A percentile compares a stretch with the other conserved stretches of the same genome.
Evolutionary conservation across 2,797 vertebrate species (phyloP).

Genomic region (Yasuhikotakia modesta): DNA sequence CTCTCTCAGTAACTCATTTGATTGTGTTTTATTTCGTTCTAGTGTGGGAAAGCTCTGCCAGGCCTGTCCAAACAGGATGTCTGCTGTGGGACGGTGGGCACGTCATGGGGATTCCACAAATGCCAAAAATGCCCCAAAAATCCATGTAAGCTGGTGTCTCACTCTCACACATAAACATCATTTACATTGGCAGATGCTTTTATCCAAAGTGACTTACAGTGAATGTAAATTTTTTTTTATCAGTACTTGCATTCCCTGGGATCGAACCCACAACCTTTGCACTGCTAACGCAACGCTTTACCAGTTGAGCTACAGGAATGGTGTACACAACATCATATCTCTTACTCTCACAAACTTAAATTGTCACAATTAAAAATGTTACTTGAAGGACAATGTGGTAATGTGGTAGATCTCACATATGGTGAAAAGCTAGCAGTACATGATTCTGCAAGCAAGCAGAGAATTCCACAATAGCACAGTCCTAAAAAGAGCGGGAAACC

Average conservation of each 20-base stretch:
- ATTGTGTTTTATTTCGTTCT: slow-evolving; percentile 24
- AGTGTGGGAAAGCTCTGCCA: slow-evolving; percentile 97
- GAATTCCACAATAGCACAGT: neutral
- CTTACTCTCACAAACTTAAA: neutral
- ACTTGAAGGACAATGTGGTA: neutral
- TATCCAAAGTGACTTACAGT: too few relatives aligned
- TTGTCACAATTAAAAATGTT: neutral
- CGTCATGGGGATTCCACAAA: slow-evolving; percentile 98
- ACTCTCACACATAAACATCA: neutral
- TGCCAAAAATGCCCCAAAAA: slow-evolving; percentile 96
- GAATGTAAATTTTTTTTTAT: too few relatives aligned
- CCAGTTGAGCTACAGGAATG: too few relatives aligned
- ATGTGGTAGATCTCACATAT: neutral
- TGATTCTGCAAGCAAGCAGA: neutral
- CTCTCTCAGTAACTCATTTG: neutral
- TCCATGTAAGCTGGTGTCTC: slow-evolving; percentile 76
- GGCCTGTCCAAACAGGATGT: slow-evolving; percentile 97
- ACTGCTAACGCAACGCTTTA: too few relatives aligned
- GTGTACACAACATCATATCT: too few relatives aligned
- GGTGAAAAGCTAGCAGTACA: neutral
- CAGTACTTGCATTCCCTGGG: too few relatives aligned
- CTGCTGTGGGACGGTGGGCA: slow-evolving; percentile 92
- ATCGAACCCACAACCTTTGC: too few relatives aligned
- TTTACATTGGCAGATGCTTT: too few relatives aligned
- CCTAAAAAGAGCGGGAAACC: slow-evolving; percentile 7